These are phyloP conservation scores for Xiphorhynchus erythropygius DNA, from an alignment of 2,797 vertebrate species.

Conservation along the genomic window DNA sequence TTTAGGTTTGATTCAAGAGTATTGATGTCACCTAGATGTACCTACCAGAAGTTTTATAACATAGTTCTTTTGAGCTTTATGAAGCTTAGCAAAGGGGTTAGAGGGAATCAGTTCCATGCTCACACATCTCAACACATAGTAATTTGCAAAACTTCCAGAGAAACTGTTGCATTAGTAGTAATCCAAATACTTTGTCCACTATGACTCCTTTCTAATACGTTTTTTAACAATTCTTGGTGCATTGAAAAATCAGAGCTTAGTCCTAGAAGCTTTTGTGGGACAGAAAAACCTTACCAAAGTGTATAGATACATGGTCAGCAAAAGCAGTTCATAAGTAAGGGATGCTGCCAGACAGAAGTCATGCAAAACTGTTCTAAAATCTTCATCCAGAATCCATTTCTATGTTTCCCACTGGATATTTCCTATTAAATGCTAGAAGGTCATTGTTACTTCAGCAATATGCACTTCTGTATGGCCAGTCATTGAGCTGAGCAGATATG, in stretches of 20 bases:
- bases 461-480: not conserved
- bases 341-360: not conserved
- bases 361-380: not conserved
- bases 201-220: not conserved
- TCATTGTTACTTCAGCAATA: not conserved
- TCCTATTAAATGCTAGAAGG: not conserved
- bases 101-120: not conserved
- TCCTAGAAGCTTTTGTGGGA: not conserved
- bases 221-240: not conserved
- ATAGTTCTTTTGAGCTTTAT: not conserved
- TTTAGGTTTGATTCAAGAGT: slow-evolving; percentile 43
- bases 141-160: not conserved
- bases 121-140: not conserved
- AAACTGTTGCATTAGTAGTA: not conserved
- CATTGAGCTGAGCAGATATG: not conserved
- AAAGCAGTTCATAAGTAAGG: not conserved
- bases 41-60: not conserved
- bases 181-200: not conserved
- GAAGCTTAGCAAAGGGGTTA: not conserved
- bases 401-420: not conserved
- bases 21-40: not conserved
- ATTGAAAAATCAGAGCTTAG: not conserved
- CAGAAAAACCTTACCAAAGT: not conserved
- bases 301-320: not conserved
- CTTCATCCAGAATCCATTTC: not conserved